phyloP scores from a whole-genome alignment of 2,888 invertebrate species.

The Drosophila algonquin region DNA sequence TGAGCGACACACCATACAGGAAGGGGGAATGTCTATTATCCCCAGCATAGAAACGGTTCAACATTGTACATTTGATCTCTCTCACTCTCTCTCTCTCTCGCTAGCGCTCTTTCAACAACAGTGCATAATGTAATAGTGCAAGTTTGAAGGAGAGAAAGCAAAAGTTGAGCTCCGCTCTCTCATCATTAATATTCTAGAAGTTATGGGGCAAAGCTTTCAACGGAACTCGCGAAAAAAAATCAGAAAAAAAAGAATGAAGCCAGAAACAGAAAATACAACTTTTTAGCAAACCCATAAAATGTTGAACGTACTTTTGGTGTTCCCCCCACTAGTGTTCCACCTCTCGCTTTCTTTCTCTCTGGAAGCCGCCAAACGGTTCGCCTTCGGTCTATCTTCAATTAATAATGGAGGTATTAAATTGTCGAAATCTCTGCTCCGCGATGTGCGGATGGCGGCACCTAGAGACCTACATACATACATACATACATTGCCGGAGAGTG shows the following conservation, averaged over 20 bases:
- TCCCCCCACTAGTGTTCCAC: background rate
- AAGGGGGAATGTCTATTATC: slow-evolving; percentile 10
- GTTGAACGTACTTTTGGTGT: slow-evolving; percentile 15
- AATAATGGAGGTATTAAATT: slow-evolving; percentile 81
- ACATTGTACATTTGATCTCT: slow-evolving; percentile 11
- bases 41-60: slow-evolving; percentile 22
- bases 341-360: no score
- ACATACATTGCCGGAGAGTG: slow-evolving; percentile 33
- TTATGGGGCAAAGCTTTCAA: slow-evolving; percentile 69
- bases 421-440: slow-evolving; percentile 72
- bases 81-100: no score
- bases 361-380: background rate
- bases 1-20: slow-evolving; percentile 27
- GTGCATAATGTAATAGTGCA: slow-evolving; percentile 35
- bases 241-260: no score
- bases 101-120: background rate
- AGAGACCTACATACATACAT: slow-evolving; percentile 65
- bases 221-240: slow-evolving; percentile 38
- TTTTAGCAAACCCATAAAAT: slow-evolving; percentile 36
- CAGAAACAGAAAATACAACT: slow-evolving; percentile 34
- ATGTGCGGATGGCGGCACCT: slow-evolving; percentile 56
- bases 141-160: slow-evolving; percentile 27
- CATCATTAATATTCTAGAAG: slow-evolving; percentile 77
- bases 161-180: slow-evolving; percentile 38
- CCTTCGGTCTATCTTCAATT: slow-evolving; percentile 73